Evolutionary conservation across 2,113 vertebrate species (phyloP), one percentile per base, ranked within the genome.

Genomic region (Oreamnos americanus): DNA sequence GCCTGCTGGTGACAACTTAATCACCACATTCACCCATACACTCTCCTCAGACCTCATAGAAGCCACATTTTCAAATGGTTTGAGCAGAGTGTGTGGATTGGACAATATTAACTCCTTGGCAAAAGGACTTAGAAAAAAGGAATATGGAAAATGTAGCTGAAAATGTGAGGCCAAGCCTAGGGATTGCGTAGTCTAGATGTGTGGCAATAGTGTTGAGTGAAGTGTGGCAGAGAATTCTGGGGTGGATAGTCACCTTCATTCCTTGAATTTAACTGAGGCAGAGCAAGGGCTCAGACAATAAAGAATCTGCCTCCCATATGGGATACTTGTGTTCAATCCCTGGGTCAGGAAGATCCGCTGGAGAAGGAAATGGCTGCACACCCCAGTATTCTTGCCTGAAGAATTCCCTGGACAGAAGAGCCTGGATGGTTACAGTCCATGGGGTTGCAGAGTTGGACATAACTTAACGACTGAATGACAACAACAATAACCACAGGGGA

Each of bases 281-380:
- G 6, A 82, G 12, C n/a, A 74, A 43, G n/a, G 19, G 21, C 21
- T 74, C 21, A 25, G 36, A 74, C 2, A 74, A 5, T 25, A 74
- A 43, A 74, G 21, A 74, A 74, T 43, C 19, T 74, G 21, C 36
- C 11, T 74, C 36, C 21, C 25, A 74, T 25, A 7, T 74, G 36
- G 36, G 11, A 25, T 25, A 43, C 36, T 74, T 23, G 36, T 5
- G 19, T 25, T 39, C 36, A 74, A 13, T 39, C 71, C 36, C 71
- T 74, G 36, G 5, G 36, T 39, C 0, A 0, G 71, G 36, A 74
- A 43, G 36, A 74, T 74, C 21, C 0, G 0, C 19, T 74, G 36
- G 36, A 74, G 36, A 74, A 39, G 21, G 19, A 74, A 74, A 74
- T 14, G 11, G 36, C 36, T 74, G 11, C 21, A 23, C 21, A 43